A percentile compares a stretch with the other conserved stretches of the same genome.
Conservation (phyloP, 64 coral and sea anemone genomes). For the Dendrophyllia cribrosa region DNA sequence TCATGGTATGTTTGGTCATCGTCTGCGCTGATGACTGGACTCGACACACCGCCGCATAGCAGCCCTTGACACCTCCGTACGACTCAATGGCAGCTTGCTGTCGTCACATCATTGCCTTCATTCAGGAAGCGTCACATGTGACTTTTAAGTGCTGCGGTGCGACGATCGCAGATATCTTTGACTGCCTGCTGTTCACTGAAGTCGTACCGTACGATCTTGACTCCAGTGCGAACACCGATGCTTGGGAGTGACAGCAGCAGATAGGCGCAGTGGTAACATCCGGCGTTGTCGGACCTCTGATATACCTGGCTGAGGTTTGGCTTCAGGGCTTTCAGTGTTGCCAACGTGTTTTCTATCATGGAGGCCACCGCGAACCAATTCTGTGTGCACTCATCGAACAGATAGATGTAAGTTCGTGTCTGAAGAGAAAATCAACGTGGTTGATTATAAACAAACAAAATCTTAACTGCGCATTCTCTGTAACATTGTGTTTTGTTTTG, state of each 20-base stretch:
- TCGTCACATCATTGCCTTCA: conserved; percentile 24
- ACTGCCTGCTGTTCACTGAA: conserved; percentile 34
- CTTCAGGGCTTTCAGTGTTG: conserved; percentile 23
- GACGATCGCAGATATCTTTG: conserved; percentile 36
- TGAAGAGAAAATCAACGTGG: conserved; percentile 34
- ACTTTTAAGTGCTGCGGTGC: conserved; percentile 20
- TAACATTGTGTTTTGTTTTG: not conserved
- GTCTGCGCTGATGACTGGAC: conserved; percentile 5
- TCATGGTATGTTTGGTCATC: conserved; percentile 3
- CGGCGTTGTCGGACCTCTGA: conserved; percentile 55
- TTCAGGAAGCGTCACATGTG: conserved; percentile 31
- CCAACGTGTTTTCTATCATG: conserved; percentile 52
- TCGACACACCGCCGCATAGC: conserved; percentile 12
- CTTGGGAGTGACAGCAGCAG: conserved; percentile 51
- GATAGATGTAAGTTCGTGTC: conserved; percentile 37
- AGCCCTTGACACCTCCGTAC: conserved; percentile 26
- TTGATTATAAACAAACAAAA: conserved; percentile 13
- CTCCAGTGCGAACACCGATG: conserved; percentile 28
- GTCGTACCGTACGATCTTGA: conserved; percentile 28
- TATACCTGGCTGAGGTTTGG: conserved; percentile 56
- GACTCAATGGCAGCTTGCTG: conserved; percentile 32
- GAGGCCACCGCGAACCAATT: conserved; percentile 63
- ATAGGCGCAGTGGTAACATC: conserved; percentile 46
- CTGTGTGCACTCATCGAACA: conserved; percentile 64
- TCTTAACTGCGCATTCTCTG: not conserved